phyloP scores from a whole-genome alignment of 2,113 vertebrate genomes.

The Charina bottae region DNA sequence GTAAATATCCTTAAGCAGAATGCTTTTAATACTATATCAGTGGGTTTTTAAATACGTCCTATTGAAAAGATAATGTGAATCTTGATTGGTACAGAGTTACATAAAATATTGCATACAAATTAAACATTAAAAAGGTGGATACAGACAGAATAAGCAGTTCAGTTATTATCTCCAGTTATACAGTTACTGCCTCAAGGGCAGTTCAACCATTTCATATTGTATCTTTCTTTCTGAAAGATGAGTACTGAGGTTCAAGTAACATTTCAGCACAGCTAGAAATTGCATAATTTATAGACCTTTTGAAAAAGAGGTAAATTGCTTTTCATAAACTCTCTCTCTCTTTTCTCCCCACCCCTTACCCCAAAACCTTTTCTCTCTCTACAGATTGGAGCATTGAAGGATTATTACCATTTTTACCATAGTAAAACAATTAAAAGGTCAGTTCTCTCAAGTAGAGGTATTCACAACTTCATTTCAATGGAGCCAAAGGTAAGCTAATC shows the following conservation, averaged over 20 bases:
- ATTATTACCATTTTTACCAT: constrained; percentile 99
- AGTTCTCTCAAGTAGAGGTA: constrained; percentile 90
- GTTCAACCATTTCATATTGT: constrained; percentile 72
- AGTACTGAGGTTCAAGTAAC: constrained; percentile 77
- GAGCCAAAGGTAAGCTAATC: constrained; percentile 95
- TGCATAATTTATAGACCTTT: constrained; percentile 78
- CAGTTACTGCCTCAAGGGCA: constrained; percentile 73
- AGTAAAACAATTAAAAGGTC: constrained; percentile 99
- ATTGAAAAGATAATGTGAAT: constrained; percentile 61
- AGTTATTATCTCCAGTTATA: constrained; percentile 72
- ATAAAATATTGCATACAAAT: constrained; percentile 78
- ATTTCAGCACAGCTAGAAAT: constrained; percentile 65
- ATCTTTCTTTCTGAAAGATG: constrained; percentile 78
- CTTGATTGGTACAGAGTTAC: constrained; percentile 73
- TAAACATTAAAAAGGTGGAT: constrained; percentile 77
- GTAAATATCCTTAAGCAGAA: constrained; percentile 59
- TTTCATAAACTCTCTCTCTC: constrained; percentile 58
- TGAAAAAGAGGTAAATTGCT: constrained; percentile 50
- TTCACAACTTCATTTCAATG: constrained; percentile 98
- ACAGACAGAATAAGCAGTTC: constrained; percentile 62
- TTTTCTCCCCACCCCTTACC: constrained; percentile 38
- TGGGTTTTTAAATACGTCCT: constrained; percentile 55
- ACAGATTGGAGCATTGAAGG: constrained; percentile 94
- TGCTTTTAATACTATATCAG: constrained; percentile 68
- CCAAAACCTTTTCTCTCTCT: constrained; percentile 34